Base-by-base conservation (phyloP, 2,888 invertebrate species). In the Cephalotes varians region DNA sequence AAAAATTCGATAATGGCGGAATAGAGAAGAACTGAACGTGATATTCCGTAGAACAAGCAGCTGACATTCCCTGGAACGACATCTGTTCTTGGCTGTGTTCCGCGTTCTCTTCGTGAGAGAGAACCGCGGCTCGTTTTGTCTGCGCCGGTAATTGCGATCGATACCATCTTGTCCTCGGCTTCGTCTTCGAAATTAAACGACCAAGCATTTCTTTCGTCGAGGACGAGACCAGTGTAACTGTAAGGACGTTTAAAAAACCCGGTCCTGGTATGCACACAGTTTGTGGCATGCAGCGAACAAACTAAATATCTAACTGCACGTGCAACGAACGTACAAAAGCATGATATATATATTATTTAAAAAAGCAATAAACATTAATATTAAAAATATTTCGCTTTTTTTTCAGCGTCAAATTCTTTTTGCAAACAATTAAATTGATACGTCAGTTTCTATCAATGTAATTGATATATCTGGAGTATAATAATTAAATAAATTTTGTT, bases 71-170 rank as follows among this genome's bases (percentile, higher is more conserved):
- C 72, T 69, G 88, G 89, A 88, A 92, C 91, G 93, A 92, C 93
- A 93, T 93, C 92, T 93, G 91, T 92, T 91, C 90, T 82, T 76
- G 86, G 86, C 89, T 91, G 92, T 37, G 49, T 93, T 93, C 93
- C 93, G 93, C 93, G 93, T 93, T 92, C 92, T 87, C 90, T 47
- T 54, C 64, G 25, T 51, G 71, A 72, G 71, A 72, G 71, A 76
- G 81, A 81, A 83, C 47, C 79, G 77, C 86, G 85, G 85, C 88
- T 86, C 86, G 86, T 87, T 87, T 90, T 86, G 88, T 81, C 81
- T 83, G n/a, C 56, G 60, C 64, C 84, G 72, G 88, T 89, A 91
- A 90, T 90, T 91, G 90, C 90, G 85, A 90, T 90, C 91, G 88
- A 90, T 90, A 90, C 87, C 85, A 84, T 74, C 69, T 73, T 73